Base-by-base conservation (phyloP, 1,140 invertebrate genomes). In the Neodiprion pinetum region DNA sequence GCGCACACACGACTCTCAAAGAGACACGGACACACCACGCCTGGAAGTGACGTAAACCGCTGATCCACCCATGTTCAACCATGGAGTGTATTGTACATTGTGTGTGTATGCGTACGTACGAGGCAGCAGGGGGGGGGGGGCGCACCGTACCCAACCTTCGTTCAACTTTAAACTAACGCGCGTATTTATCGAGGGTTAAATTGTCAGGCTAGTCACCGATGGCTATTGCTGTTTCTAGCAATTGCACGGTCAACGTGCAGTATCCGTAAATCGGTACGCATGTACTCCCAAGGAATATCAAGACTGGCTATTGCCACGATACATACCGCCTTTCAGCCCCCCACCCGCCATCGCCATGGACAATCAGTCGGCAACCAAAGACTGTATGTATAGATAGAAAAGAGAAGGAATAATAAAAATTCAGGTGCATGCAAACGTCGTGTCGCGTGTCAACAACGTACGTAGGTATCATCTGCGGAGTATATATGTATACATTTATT, bases 41-140 rank as follows among this genome's bases (percentile, higher is more conserved):
- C 83, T 84, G 83, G 81, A 82, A 84, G 80, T 84, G 82, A 71
- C 70, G 70, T 71, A 71, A 71, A 23, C 40, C 53, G 53, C 53
- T 61, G 53, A 61, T 61, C 53, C 53, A 61, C 53, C 53, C 53
- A 61, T 12, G n/a, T 61, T 17, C 53, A 61, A 61, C 53, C 53
- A 61, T 61, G 9, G 53, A 17, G 9, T 61, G 11, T 14, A 14
- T 17, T 12, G 53, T 61, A 61, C 53, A 61, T 40, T 40, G 28
- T 5, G 5, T 40, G 5, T 40, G 28, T 40, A 40, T 40, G 1
- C 28, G 28, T 40, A 40, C 5, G 1, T 21, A 21, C 17, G 17
- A 21, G 28, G 28, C 2, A 5, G 28, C 2, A 5, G 28, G 2
- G 28, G 28, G 28, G 28, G 28, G 28, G 28, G 28, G 28, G 5